Base-by-base conservation (phyloP, 2,888 invertebrate genomes). In the Hydrotaea diabolus region DNA sequence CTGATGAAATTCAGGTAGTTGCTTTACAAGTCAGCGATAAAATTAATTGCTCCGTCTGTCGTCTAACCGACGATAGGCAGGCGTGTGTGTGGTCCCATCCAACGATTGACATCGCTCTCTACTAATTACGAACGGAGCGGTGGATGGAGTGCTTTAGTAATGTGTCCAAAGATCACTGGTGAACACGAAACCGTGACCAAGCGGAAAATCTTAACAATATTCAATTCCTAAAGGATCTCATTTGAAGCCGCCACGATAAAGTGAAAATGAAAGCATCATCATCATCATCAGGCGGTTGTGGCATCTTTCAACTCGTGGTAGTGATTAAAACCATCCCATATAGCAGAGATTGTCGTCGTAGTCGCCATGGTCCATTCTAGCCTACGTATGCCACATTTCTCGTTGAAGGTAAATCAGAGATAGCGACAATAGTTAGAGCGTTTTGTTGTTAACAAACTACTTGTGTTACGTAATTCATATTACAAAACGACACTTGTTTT, bases 401-500 rank as follows among this genome's bases (percentile, higher is more conserved):
- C 46, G 4, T 77, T 21, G 57, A 23, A 75, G 71, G 39, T 78
- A 69, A 43, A 39, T 71, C 55, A 21, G 21, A 19, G 78, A 79
- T 82, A 23, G 64, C 46, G 49, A 49, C 62, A 77, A 82, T 82
- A 82, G 78, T 43, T 78, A n/a, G 49, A 49, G 49, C 69, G 46
- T 80, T 82, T 66, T 79, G n/a, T 82, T 79, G 77, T 85, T 77
- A 64, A 85, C 79, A 85, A 85, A 85, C 82, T 80, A 71, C 81
- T 62, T 7, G 85, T 82, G 36, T 85, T 85, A 85, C 79, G 82
- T 80, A 85, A 79, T 82, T 79, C 57, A 73, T 49, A 49, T 49
- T 39, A n/a, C 31, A 62, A 57, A 71, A 71, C 74, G 64, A 77
- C 81, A 85, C 82, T 85, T 79, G 85, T 85, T 81, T 76, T 78